Evolutionary conservation across 2,888 invertebrate genomes (phyloP).

Genomic region (Tiphia femorata): DNA sequence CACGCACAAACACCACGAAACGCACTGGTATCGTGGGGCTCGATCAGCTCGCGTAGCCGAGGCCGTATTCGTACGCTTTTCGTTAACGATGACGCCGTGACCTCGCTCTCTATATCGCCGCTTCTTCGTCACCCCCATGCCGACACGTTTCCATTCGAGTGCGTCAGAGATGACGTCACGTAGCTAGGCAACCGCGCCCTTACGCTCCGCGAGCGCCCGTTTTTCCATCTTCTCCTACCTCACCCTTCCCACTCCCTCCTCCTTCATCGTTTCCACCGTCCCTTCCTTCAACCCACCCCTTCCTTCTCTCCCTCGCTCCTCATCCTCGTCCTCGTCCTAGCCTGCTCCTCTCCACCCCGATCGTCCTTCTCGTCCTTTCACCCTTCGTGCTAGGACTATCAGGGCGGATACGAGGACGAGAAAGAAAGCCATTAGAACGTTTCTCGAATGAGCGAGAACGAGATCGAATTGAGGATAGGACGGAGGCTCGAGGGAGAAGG

Average conservation of each 20-base stretch:
- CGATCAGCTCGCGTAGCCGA: too few species aligned
- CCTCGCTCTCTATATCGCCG: constrained; percentile 34
- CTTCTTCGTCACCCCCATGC: constrained; percentile 26
- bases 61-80: constrained; percentile 5
- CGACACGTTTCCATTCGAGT: constrained; percentile 36
- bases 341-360: too few species aligned
- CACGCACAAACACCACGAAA: too few species aligned
- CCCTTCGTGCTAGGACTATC: background rate
- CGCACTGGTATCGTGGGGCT: too few species aligned
- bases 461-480: background rate
- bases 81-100: constrained; percentile 39
- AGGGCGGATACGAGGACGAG: too few species aligned
- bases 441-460: background rate
- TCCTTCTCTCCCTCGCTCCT: constrained; percentile 26
- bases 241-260: too few species aligned
- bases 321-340: too few species aligned
- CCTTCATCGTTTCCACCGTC: constrained; percentile 1
- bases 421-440: too few species aligned
- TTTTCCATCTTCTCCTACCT: constrained; percentile 33
- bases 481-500: too few species aligned
- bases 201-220: constrained; percentile 36
- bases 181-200: constrained; percentile 54
- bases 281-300: background rate
- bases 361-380: background rate
- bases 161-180: constrained; percentile 57